Conservation (phyloP, 2,888 invertebrate genomes). For the Drosophila testacea region DNA sequence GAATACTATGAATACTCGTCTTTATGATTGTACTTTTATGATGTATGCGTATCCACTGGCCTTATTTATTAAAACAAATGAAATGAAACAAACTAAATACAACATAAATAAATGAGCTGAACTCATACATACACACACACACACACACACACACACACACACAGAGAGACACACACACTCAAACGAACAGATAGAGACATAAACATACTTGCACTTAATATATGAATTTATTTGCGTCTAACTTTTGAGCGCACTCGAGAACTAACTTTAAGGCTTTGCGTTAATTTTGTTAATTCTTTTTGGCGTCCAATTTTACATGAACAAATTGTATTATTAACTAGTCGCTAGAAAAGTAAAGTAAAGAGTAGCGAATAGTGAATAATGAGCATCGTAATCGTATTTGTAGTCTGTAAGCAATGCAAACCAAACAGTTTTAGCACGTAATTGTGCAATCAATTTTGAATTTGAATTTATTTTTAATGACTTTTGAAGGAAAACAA, state of each 20-base stretch:
- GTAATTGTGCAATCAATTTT: slow-evolving; percentile 52
- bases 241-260: slow-evolving; percentile 62
- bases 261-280: slow-evolving; percentile 58
- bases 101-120: slow-evolving; percentile 45
- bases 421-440: slow-evolving; percentile 56
- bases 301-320: slow-evolving; percentile 78
- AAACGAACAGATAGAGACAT: slow-evolving; percentile 18
- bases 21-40: slow-evolving; percentile 79
- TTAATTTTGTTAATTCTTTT: slow-evolving; percentile 70
- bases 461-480: slow-evolving; percentile 75
- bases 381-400: slow-evolving; percentile 36
- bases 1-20: slow-evolving; percentile 50
- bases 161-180: slow-evolving; percentile 19
- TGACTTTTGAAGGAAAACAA: slow-evolving; percentile 60
- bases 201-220: slow-evolving; percentile 44
- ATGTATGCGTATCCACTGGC: slow-evolving; percentile 84
- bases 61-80: slow-evolving; percentile 80
- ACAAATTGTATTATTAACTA: slow-evolving; percentile 48
- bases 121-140: slow-evolving; percentile 36
- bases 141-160: slow-evolving; percentile 18
- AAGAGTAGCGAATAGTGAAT: slow-evolving; percentile 4
- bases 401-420: slow-evolving; percentile 60
- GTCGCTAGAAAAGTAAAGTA: slow-evolving; percentile 22
- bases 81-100: slow-evolving; percentile 46
- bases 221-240: slow-evolving; percentile 58